phyloP scores from a whole-genome alignment of 1,140 invertebrate species.

The Brachionus asplanchnoidis region DNA sequence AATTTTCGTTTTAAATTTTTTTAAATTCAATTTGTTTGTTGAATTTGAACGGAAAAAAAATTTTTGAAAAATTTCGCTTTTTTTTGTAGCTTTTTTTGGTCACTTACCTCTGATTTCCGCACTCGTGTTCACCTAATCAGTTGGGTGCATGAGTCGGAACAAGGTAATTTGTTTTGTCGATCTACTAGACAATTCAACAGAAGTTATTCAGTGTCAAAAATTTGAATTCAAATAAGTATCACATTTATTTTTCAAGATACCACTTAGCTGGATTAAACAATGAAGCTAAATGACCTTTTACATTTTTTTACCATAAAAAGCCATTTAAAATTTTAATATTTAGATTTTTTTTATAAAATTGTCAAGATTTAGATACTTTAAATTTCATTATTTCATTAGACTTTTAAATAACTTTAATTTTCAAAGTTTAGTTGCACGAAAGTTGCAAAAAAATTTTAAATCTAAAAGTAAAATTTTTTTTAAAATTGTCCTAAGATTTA shows the following conservation, averaged over 20 bases:
- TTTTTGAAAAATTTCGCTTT: conserved; percentile 5
- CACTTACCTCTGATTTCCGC: background rate
- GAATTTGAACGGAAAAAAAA: background rate
- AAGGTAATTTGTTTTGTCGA: background rate
- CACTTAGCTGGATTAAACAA: background rate
- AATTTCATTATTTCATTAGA: too few species aligned
- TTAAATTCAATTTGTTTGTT: background rate
- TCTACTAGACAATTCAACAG: background rate
- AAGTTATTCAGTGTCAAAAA: background rate
- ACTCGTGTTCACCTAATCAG: background rate
- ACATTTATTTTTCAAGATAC: too few species aligned
- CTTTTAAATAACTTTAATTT: too few species aligned
- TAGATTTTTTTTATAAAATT: too few species aligned
- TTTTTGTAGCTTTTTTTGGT: background rate
- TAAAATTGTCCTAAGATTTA: too few species aligned
- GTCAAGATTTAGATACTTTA: too few species aligned
- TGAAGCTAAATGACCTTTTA: background rate
- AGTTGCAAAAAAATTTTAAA: too few species aligned
- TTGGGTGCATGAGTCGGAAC: background rate
- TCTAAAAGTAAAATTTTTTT: too few species aligned
- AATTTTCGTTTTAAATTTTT: conserved; percentile 2
- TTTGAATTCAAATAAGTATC: too few species aligned
- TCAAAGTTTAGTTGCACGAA: too few species aligned
- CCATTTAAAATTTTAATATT: too few species aligned
- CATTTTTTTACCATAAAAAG: too few species aligned